Conservation (phyloP, 1,140 invertebrate species). For the Drosophila saltans region DNA sequence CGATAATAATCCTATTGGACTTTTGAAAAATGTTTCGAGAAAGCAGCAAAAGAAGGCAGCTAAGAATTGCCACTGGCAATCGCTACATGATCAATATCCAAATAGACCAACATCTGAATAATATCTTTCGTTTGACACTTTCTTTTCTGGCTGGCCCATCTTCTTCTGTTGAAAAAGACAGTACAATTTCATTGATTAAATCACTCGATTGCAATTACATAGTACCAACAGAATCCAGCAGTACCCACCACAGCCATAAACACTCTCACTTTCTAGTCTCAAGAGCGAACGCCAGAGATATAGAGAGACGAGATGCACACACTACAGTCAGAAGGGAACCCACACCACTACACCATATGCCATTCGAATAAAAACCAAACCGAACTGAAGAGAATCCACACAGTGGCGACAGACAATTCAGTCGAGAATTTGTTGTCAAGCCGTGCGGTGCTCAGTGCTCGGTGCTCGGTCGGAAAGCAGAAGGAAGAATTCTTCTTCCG, state of each 20-base stretch:
- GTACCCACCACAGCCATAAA: background rate
- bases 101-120: too few species aligned
- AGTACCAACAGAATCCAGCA: slow-evolving; percentile 8
- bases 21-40: too few species aligned
- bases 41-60: too few species aligned
- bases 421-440: slow-evolving; percentile 63
- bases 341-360: slow-evolving; percentile 18
- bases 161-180: background rate
- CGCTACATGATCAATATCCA: too few species aligned
- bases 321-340: slow-evolving; percentile 17
- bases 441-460: slow-evolving; percentile 53
- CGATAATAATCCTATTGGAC: too few species aligned
- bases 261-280: slow-evolving; percentile 42
- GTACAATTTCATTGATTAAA: background rate
- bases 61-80: too few species aligned
- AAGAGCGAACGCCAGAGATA: slow-evolving; percentile 4
- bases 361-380: slow-evolving; percentile 24
- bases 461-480: slow-evolving; percentile 26
- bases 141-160: too few species aligned
- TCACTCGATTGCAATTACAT: slow-evolving; percentile 1
- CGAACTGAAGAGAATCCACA: slow-evolving; percentile 60
- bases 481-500: slow-evolving; percentile 11
- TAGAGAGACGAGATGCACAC: slow-evolving; percentile 10
- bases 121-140: too few species aligned
- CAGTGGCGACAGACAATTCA: slow-evolving; percentile 48